These are phyloP conservation scores for Pachyseris speciosa DNA, from an alignment of 64 coral and sea anemone species.

Conservation along the genomic window DNA sequence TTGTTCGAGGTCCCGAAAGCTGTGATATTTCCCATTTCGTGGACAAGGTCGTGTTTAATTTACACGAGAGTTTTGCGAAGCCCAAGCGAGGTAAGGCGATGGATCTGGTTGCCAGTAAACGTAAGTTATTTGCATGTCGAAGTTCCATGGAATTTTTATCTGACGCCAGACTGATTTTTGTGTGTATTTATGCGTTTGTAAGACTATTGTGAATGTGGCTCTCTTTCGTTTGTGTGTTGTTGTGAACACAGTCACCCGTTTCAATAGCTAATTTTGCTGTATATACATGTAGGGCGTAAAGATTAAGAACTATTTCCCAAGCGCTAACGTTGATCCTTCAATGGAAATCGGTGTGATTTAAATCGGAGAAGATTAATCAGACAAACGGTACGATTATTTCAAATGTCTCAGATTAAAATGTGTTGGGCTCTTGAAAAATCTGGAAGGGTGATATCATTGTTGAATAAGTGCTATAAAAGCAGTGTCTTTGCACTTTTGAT, in stretches of 20 bases:
- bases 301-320: constrained; percentile 5
- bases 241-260: not conserved
- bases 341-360: not conserved
- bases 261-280: constrained; percentile 32
- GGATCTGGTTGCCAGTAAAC: not conserved
- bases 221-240: constrained; percentile 22
- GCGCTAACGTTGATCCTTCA: not conserved
- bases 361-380: too few species aligned
- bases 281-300: not conserved
- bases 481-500: not conserved
- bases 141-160: too few species aligned
- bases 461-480: not conserved
- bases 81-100: constrained; percentile 88
- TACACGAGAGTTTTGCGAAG: constrained; percentile 93
- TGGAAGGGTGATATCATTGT: not conserved
- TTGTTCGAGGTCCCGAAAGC: constrained; percentile 91
- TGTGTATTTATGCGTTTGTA: not conserved
- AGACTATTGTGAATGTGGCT: not conserved
- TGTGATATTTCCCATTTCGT: constrained; percentile 98
- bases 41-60: constrained; percentile 96
- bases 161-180: not conserved
- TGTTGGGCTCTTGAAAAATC: not conserved
- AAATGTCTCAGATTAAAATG: not conserved
- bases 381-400: not conserved
- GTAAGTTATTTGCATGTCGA: not conserved